phyloP scores from a whole-genome alignment of 2,888 invertebrate genomes.

The Apotomis turbidana region DNA sequence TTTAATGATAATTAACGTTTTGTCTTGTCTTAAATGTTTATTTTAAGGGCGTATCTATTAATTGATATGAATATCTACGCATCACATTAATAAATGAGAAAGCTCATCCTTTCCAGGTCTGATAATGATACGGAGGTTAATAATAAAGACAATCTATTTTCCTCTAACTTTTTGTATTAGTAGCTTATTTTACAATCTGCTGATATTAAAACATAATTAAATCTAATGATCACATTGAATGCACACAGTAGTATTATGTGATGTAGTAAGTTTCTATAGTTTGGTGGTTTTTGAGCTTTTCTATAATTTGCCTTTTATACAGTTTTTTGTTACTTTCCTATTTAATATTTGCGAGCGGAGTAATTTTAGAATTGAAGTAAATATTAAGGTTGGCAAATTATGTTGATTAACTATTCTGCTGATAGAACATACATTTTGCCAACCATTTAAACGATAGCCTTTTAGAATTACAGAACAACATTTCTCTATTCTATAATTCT shows the following conservation, averaged over 20 bases:
- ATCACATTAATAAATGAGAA: too few relatives aligned
- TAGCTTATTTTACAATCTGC: constrained; percentile 11
- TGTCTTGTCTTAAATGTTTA: too few relatives aligned
- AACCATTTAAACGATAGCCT: background rate
- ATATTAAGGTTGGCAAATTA: background rate
- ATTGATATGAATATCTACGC: too few relatives aligned
- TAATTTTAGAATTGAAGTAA: background rate
- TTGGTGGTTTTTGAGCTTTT: constrained; percentile 32
- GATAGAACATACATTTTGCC: background rate
- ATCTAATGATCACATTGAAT: constrained; percentile 23
- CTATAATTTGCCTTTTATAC: constrained; percentile 16
- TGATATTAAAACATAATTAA: constrained; percentile 13
- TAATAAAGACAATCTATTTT: background rate
- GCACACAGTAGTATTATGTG: constrained; percentile 29
- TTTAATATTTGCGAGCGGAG: background rate
- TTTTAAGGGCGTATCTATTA: too few relatives aligned
- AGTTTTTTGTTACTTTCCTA: background rate
- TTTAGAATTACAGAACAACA: constrained; percentile 17
- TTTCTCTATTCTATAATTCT: constrained; percentile 30
- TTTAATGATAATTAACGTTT: too few relatives aligned
- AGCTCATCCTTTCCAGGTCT: too few relatives aligned
- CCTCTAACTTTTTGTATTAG: background rate
- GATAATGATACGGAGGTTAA: too few relatives aligned
- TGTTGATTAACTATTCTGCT: background rate
- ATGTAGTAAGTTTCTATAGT: constrained; percentile 30